phyloP scores from a whole-genome alignment of 2,797 vertebrate species.

The Poeciliopsis infans region DNA sequence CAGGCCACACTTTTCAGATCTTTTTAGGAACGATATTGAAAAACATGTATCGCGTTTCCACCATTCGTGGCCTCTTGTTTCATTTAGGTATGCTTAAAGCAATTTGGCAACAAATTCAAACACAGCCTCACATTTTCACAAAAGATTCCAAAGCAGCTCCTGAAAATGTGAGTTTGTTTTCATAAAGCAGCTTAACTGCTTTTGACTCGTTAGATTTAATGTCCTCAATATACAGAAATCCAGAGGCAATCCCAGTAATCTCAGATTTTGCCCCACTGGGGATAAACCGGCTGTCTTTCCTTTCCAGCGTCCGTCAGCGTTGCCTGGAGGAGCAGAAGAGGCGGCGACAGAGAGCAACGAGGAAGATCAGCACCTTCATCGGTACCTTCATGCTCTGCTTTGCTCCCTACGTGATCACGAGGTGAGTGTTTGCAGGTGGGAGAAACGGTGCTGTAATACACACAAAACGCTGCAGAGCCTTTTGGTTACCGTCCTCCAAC shows the following conservation, averaged over 20 bases:
- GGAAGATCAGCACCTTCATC: constrained; percentile 97
- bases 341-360: constrained; percentile 91
- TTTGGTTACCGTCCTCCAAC: constrained; percentile 32
- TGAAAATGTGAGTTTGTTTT: not conserved
- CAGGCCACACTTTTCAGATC: not conserved
- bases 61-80: not conserved
- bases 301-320: constrained; percentile 89
- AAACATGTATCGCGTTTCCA: not conserved
- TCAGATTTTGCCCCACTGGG: constrained; percentile 1
- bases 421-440: constrained; percentile 76
- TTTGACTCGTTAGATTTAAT: not conserved
- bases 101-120: constrained; percentile 2
- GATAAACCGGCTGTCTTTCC: constrained; percentile 1
- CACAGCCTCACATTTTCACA: constrained; percentile 8
- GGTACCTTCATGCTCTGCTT: constrained; percentile 96
- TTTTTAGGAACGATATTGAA: not conserved
- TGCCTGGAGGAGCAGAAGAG: constrained; percentile 93
- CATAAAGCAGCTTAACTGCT: not conserved
- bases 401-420: constrained; percentile 94
- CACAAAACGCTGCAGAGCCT: constrained; percentile 15
- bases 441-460: constrained; percentile 22
- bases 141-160: not conserved
- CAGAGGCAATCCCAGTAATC: not conserved
- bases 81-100: not conserved
- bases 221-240: not conserved